Percentiles rank a stretch among this genome's conserved stretches.
phyloP scores from a whole-genome alignment of 1,140 invertebrate species.

The Drosophila kepulauana region DNA sequence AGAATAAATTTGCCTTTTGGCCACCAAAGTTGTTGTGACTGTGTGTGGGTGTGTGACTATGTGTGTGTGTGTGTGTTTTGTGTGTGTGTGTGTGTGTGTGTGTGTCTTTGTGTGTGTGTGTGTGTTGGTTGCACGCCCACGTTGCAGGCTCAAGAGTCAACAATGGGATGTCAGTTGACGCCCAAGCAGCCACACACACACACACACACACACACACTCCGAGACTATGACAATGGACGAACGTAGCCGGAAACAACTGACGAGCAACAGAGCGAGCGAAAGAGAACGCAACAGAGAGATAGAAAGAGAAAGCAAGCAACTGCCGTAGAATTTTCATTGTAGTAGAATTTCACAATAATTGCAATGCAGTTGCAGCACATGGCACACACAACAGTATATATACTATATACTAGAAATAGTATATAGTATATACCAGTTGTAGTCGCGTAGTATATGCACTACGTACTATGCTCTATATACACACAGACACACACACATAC shows the following conservation, averaged over 20 bases:
- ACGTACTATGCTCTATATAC: constrained; percentile 74
- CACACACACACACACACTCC: constrained; percentile 27
- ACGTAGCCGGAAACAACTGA: constrained; percentile 55
- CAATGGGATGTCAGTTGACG: constrained; percentile 58
- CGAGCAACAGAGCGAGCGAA: constrained; percentile 27
- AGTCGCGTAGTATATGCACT: constrained; percentile 56
- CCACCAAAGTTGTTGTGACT: constrained; percentile 57
- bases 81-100: neutral
- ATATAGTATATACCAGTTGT: constrained; percentile 34
- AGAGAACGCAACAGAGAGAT: neutral
- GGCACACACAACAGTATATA: neutral
- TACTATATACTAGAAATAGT: no score
- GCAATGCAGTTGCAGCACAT: constrained; percentile 61
- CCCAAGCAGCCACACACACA: constrained; percentile 36
- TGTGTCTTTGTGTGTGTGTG: neutral
- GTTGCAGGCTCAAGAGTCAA: constrained; percentile 53
- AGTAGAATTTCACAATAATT: constrained; percentile 82
- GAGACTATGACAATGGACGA: constrained; percentile 44
- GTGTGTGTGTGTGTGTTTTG: neutral
- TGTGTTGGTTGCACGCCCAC: constrained; percentile 33
- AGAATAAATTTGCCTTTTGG: constrained; percentile 72
- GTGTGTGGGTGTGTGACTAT: neutral
- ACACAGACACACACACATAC: no score
- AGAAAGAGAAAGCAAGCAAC: constrained; percentile 37
- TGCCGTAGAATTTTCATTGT: constrained; percentile 69